phyloP scores from a whole-genome alignment of 2,113 vertebrate species.

The Cygnus atratus region DNA sequence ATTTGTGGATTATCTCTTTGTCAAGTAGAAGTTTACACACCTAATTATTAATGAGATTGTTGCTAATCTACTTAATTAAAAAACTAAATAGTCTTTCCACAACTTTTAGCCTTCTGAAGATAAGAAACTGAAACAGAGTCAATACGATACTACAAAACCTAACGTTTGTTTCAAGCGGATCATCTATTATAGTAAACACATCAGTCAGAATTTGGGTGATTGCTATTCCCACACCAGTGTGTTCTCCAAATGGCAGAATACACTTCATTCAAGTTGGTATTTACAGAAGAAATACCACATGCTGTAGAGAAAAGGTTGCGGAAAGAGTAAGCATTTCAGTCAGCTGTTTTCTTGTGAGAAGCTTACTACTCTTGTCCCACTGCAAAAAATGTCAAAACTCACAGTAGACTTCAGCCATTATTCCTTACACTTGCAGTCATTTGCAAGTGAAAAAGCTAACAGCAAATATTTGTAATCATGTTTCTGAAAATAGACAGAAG shows the following conservation, averaged over 20 bases:
- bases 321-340: not conserved
- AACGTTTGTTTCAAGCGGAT: conserved; percentile 27
- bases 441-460: conserved; percentile 35
- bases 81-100: conserved; percentile 21
- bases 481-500: conserved; percentile 39
- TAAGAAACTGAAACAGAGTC: not conserved
- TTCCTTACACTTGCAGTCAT: not conserved
- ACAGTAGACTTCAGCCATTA: not conserved
- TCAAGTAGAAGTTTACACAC: not conserved
- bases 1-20: not conserved
- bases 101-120: conserved; percentile 38
- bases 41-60: conserved; percentile 36
- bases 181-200: conserved; percentile 35
- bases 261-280: conserved; percentile 40
- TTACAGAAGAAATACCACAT: conserved; percentile 21
- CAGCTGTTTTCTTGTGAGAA: not conserved
- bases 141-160: conserved; percentile 3
- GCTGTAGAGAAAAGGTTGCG: not conserved
- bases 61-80: conserved; percentile 14
- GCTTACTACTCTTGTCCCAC: not conserved
- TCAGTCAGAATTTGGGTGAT: not conserved
- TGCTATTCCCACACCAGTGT: not conserved
- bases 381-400: conserved; percentile 21
- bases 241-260: conserved; percentile 30
- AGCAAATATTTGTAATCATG: conserved; percentile 28